A percentile compares a stretch with the other conserved stretches of the same genome.
Conservation (phyloP, 1,140 invertebrate genomes). For the Zeugodacus cucurbitae region DNA sequence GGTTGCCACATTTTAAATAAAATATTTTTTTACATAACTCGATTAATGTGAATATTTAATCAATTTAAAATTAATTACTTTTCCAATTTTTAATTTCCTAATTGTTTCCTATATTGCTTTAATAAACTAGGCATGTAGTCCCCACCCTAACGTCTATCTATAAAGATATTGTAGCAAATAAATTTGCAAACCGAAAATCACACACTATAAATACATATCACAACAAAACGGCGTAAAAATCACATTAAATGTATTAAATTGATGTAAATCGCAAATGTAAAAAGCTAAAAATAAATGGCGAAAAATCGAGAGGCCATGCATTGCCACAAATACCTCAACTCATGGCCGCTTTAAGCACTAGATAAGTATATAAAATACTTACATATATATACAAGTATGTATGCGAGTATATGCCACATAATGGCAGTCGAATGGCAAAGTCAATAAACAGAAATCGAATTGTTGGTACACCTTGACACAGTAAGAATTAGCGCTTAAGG, state of each 20-base stretch:
- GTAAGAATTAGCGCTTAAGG: neutral
- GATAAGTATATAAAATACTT: neutral
- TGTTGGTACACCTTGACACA: neutral
- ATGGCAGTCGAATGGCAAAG: neutral
- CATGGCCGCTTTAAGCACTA: neutral
- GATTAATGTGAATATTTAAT: too few relatives aligned
- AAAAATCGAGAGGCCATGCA: neutral
- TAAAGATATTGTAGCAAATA: neutral
- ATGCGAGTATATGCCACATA: neutral
- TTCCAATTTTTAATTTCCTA: too few relatives aligned
- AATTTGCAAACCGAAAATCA: neutral
- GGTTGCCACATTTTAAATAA: too few relatives aligned
- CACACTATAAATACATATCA: conserved; percentile 4
- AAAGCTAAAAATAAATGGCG: conserved; percentile 9
- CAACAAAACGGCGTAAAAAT: neutral
- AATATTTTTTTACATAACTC: too few relatives aligned
- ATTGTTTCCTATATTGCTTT: too few relatives aligned
- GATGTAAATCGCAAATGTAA: neutral
- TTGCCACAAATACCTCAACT: conserved; percentile 8
- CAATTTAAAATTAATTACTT: too few relatives aligned
- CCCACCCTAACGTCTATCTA: too few relatives aligned
- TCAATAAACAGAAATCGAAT: neutral
- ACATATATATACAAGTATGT: neutral
- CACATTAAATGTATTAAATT: neutral
- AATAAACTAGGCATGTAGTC: too few relatives aligned